Evolutionary conservation across 2,888 invertebrate species (phyloP).

Genomic region (Lithophane semibrunnea): DNA sequence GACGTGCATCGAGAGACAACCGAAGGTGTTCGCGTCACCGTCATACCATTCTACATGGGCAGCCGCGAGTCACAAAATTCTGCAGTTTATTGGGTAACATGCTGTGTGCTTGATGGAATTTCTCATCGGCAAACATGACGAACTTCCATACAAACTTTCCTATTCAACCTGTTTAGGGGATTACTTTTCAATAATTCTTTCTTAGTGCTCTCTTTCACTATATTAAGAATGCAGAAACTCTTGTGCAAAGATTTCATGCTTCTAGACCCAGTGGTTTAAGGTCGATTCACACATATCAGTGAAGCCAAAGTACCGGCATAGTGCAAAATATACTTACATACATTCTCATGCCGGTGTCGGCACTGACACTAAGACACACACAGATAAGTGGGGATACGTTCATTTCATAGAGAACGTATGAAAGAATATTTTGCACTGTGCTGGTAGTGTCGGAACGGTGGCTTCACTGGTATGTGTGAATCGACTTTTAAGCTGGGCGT

Average conservation of each 20-base stretch:
- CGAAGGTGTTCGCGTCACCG: slow-evolving; percentile 98
- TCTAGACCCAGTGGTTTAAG: neutral
- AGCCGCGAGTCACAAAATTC: slow-evolving; percentile 97
- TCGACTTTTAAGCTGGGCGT: too few species aligned
- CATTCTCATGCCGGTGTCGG: too few species aligned
- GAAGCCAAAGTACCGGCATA: too few species aligned
- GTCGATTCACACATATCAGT: too few species aligned
- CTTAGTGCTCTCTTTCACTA: neutral
- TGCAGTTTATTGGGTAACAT: slow-evolving; percentile 96
- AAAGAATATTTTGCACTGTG: too few species aligned
- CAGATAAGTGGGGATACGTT: too few species aligned
- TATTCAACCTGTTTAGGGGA: neutral
- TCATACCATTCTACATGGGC: slow-evolving; percentile 99
- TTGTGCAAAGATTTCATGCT: neutral
- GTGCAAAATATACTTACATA: too few species aligned
- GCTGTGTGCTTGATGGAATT: neutral
- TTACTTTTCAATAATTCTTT: neutral
- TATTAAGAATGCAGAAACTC: neutral
- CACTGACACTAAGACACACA: too few species aligned
- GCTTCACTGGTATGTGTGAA: too few species aligned
- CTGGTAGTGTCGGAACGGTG: too few species aligned
- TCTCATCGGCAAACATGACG: neutral
- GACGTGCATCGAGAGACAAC: slow-evolving; percentile 99
- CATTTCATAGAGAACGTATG: too few species aligned
- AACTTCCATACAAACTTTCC: neutral